These are phyloP conservation scores for Mylabris sibirica DNA, from an alignment of 2,888 invertebrate species.

Conservation along the genomic window DNA sequence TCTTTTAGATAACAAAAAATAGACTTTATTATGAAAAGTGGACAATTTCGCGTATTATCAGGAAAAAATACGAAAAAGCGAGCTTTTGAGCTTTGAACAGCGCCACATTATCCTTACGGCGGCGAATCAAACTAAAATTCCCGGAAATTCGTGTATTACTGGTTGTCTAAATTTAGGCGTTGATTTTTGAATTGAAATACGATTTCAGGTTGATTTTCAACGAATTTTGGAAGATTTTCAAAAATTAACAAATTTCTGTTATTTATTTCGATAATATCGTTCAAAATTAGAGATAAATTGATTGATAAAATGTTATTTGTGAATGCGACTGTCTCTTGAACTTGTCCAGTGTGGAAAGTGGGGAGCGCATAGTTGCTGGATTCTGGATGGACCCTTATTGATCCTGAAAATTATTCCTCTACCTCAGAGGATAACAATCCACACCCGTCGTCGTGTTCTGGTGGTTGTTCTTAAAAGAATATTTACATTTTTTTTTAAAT, in stretches of 20 bases:
- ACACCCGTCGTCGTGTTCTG: conserved; percentile 49
- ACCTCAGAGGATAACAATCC: conserved; percentile 47
- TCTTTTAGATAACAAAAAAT: neutral
- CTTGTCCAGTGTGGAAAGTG: conserved; percentile 19
- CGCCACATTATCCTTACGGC: neutral
- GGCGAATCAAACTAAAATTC: neutral
- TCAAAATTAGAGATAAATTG: neutral
- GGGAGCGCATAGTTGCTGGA: conserved; percentile 48
- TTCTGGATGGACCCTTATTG: conserved; percentile 58
- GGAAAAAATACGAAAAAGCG: neutral
- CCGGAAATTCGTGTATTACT: conserved; percentile 7
- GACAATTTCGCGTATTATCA: neutral
- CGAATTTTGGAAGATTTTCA: neutral
- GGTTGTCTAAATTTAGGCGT: conserved; percentile 4
- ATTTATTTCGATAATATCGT: neutral
- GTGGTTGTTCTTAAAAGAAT: conserved; percentile 30
- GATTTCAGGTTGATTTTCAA: neutral
- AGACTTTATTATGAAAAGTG: neutral
- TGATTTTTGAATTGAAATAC: neutral
- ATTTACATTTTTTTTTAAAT: conserved; percentile 23
- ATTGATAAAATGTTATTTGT: neutral
- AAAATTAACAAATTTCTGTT: neutral
- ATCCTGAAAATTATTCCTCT: conserved; percentile 53
- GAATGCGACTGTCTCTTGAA: neutral
- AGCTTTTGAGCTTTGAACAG: neutral